These are phyloP conservation scores for Hemicrepidius hirtus DNA, from an alignment of 2,888 invertebrate genomes.

Conservation along the genomic window DNA sequence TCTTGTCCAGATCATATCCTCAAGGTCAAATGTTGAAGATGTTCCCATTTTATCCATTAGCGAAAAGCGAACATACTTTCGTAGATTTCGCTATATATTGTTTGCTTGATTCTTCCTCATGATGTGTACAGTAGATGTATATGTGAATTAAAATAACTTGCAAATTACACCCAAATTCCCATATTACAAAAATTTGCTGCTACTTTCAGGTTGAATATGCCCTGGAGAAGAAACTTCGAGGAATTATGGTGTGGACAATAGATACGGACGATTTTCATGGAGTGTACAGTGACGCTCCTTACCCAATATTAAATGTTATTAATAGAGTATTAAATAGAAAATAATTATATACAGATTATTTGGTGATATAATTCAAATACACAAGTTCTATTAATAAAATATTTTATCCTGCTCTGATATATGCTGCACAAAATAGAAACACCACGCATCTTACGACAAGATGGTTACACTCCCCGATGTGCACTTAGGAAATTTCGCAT, in stretches of 20 bases:
- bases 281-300: slow-evolving; percentile 63
- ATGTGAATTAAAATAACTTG: too few relatives aligned
- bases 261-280: slow-evolving; percentile 74
- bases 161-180: too few relatives aligned
- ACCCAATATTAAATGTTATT: slow-evolving; percentile 68
- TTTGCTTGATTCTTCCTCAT: too few relatives aligned
- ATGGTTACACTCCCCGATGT: slow-evolving; percentile 21
- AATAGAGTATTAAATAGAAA: slow-evolving; percentile 66
- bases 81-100: too few relatives aligned
- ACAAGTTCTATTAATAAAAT: too few relatives aligned
- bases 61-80: too few relatives aligned
- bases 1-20: too few relatives aligned
- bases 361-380: too few relatives aligned
- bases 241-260: slow-evolving; percentile 74
- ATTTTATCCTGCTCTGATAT: not conserved
- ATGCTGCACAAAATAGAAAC: slow-evolving; percentile 11
- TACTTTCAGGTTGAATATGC: slow-evolving; percentile 66
- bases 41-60: too few relatives aligned
- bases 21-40: too few relatives aligned
- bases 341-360: not conserved
- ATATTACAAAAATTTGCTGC: too few relatives aligned
- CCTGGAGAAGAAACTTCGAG: slow-evolving; percentile 68
- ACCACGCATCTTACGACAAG: slow-evolving; percentile 15
- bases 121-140: too few relatives aligned
- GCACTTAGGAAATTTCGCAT: slow-evolving; percentile 28